These are phyloP conservation scores for Eupithecia pulchellata DNA, from an alignment of 2,888 invertebrate genomes.

Conservation along the genomic window DNA sequence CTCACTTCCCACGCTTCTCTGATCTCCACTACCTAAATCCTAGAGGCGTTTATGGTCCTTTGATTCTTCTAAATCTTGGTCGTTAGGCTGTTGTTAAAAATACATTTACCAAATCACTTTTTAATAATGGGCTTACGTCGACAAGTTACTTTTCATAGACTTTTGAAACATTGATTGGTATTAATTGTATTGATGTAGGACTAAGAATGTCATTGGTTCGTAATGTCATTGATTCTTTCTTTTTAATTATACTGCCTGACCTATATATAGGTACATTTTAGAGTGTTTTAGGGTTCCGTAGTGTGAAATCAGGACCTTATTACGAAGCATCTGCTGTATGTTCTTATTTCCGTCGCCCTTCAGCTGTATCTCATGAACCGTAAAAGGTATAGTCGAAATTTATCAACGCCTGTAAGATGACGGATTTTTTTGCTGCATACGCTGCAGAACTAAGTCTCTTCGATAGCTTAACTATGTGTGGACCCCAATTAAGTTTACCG, in stretches of 20 bases:
- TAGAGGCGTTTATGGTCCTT: not conserved
- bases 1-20: conserved; percentile 18
- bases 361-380: too few species aligned
- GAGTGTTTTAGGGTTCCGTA: too few species aligned
- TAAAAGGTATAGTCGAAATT: too few species aligned
- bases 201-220: not conserved
- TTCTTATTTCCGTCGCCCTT: too few species aligned
- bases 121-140: conserved; percentile 11
- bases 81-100: conserved; percentile 14
- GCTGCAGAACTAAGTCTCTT: too few species aligned
- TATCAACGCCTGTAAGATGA: too few species aligned
- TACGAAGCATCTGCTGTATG: too few species aligned
- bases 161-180: conserved; percentile 9
- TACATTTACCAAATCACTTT: conserved; percentile 14
- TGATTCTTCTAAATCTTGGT: conserved; percentile 1
- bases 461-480: too few species aligned
- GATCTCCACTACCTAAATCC: conserved; percentile 27
- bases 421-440: too few species aligned
- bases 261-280: too few species aligned
- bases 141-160: not conserved
- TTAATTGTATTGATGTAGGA: conserved; percentile 11
- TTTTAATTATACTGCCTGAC: not conserved
- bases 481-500: too few species aligned
- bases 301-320: too few species aligned
- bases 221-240: not conserved